phyloP scores from a whole-genome alignment of 2,888 invertebrate genomes.

The Koerneria pararmatus region DNA sequence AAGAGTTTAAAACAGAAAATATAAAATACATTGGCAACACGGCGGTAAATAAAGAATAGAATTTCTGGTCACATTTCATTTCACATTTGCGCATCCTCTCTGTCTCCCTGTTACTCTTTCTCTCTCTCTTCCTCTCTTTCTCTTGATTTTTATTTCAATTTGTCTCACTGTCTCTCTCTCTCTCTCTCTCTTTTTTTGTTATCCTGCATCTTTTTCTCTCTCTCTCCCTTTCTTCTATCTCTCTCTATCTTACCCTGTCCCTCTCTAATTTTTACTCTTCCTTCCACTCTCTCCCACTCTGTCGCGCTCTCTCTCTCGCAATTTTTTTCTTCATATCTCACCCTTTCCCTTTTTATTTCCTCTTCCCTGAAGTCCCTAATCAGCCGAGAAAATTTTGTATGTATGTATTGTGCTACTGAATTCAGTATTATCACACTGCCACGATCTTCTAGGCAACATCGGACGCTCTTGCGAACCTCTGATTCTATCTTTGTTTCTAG shows the following conservation, averaged over 20 bases:
- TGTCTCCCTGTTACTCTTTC: neutral
- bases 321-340: neutral
- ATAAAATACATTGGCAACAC: no score
- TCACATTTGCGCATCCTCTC: no score
- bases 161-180: conserved; percentile 11
- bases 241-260: neutral
- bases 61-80: no score
- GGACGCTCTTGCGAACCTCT: neutral
- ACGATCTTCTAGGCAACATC: no score
- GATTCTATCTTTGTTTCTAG: conserved; percentile 13
- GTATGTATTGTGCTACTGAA: no score
- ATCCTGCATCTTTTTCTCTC: conserved; percentile 4
- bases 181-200: neutral
- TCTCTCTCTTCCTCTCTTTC: conserved; percentile 3
- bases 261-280: neutral
- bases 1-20: no score
- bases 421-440: no score
- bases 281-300: neutral
- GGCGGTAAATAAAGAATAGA: no score
- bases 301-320: neutral
- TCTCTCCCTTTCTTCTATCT: conserved; percentile 1
- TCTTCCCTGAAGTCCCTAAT: neutral
- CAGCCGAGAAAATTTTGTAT: neutral
- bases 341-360: conserved; percentile 1
- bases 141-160: neutral